phyloP scores from a whole-genome alignment of 2,113 vertebrate genomes.

The Upupa epops region DNA sequence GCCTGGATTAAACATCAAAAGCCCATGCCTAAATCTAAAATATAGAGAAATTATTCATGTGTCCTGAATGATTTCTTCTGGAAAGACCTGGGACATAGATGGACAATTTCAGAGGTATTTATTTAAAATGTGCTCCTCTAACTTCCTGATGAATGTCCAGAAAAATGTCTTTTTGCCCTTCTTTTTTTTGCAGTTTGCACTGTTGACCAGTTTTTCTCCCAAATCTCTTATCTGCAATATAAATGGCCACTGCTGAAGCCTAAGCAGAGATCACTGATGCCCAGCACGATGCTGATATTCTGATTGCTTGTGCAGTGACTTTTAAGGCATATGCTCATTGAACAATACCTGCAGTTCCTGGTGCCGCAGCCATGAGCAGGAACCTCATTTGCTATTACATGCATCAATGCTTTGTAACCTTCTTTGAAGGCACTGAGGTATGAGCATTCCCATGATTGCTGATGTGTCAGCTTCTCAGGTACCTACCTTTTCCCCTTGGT shows the following conservation, averaged over 20 bases:
- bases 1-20: slow-evolving; percentile 27
- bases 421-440: background rate
- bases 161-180: background rate
- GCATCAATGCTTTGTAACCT: background rate
- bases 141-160: background rate
- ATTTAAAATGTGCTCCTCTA: background rate
- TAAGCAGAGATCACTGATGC: background rate
- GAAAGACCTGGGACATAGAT: background rate
- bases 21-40: background rate
- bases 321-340: background rate
- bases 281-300: background rate
- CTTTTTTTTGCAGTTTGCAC: background rate
- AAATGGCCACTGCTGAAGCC: background rate
- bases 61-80: background rate
- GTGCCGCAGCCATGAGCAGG: background rate
- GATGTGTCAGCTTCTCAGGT: background rate
- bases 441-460: background rate
- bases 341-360: background rate
- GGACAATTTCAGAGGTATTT: background rate
- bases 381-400: background rate
- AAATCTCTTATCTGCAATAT: background rate
- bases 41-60: background rate
- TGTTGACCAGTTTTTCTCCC: background rate
- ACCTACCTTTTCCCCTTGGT: background rate
- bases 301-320: background rate